Conservation (phyloP, 2,113 vertebrate species). For the Pseudolaguvia tuberculata region DNA sequence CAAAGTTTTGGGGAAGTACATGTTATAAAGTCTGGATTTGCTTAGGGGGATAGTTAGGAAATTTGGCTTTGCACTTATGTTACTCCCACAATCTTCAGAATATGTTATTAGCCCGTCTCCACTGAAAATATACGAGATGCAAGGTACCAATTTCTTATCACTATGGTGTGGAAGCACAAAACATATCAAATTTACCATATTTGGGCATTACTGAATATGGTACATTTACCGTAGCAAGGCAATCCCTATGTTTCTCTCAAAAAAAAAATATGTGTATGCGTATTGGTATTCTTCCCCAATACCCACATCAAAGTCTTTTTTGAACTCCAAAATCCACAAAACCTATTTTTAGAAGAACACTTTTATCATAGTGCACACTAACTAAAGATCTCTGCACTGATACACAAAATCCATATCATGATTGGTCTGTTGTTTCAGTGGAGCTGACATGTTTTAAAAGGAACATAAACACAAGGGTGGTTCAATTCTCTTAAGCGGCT, state of each 20-base stretch:
- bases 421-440: conserved; percentile 12
- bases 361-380: neutral
- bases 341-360: neutral
- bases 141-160: neutral
- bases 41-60: neutral
- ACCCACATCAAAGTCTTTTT: neutral
- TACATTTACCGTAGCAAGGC: neutral
- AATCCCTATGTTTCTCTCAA: neutral
- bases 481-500: conserved; percentile 38
- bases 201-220: neutral
- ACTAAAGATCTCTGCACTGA: neutral
- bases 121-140: neutral
- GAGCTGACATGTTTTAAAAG: conserved; percentile 23
- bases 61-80: neutral
- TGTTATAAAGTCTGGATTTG: neutral
- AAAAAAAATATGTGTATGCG: neutral
- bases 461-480: conserved; percentile 13
- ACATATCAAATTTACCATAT: neutral
- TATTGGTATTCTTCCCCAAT: neutral
- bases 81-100: neutral
- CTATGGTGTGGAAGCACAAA: neutral
- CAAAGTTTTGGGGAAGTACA: neutral
- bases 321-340: neutral
- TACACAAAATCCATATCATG: conserved; percentile 8
- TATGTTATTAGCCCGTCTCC: neutral